Evolutionary conservation across 2,113 vertebrate species (phyloP).

Genomic region (Eurystomus gularis): DNA sequence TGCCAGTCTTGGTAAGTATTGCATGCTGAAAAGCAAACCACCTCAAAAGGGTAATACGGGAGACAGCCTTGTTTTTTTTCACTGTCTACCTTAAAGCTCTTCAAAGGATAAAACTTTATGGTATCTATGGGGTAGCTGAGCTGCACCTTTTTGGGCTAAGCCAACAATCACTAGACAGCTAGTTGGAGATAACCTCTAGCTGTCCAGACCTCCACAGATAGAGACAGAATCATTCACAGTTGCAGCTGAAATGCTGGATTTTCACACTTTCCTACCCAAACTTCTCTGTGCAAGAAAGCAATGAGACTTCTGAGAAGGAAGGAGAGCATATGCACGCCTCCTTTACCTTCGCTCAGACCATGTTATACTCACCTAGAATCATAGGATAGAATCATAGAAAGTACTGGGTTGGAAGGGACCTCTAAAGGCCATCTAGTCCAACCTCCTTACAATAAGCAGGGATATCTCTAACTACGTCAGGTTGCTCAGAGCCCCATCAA

Average conservation of each 20-base stretch:
- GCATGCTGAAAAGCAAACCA: neutral
- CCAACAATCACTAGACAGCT: neutral
- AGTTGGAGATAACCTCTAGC: neutral
- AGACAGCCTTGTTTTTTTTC: neutral
- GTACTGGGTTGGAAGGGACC: too few relatives aligned
- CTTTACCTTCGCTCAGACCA: neutral
- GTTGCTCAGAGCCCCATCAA: too few relatives aligned
- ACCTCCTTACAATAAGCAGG: too few relatives aligned
- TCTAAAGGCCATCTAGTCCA: too few relatives aligned
- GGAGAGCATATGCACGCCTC: neutral
- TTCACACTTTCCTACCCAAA: neutral
- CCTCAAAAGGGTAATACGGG: accelerated
- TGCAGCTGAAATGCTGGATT: neutral
- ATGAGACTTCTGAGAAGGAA: neutral
- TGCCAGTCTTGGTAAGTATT: accelerated
- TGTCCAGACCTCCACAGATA: neutral
- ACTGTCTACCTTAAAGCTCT: neutral
- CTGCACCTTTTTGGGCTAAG: neutral
- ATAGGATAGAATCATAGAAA: too few relatives aligned
- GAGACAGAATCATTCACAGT: too few relatives aligned
- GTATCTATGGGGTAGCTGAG: neutral
- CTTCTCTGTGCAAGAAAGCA: neutral
- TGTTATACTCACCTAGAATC: neutral
- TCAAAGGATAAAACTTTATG: neutral
- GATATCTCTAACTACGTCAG: too few relatives aligned